Percentiles rank a stretch among this genome's conserved stretches.
Evolutionary conservation across 2,113 vertebrate species (phyloP).

Genomic region (Pithys albifrons): DNA sequence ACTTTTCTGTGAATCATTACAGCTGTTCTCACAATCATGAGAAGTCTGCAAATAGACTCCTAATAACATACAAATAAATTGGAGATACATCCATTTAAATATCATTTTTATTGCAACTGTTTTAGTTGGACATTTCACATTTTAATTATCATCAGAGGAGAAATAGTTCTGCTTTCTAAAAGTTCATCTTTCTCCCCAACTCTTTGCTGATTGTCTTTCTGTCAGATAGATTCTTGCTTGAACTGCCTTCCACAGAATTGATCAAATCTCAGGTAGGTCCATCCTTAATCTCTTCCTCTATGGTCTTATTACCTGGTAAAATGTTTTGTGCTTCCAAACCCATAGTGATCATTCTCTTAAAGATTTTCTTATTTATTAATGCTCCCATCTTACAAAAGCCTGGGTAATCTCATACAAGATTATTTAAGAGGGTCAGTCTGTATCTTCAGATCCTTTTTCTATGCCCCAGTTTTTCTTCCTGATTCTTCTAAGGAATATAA

Average conservation of each 20-base stretch:
- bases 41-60: not conserved
- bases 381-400: not conserved
- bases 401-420: not conserved
- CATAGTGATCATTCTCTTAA: not conserved
- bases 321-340: not conserved
- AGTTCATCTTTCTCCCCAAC: not conserved
- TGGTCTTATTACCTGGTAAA: not conserved
- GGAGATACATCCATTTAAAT: not conserved
- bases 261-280: not conserved
- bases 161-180: not conserved
- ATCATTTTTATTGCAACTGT: not conserved
- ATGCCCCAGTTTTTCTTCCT: not conserved
- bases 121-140: not conserved
- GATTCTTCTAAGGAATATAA: not conserved
- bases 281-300: not conserved
- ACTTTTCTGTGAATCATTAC: not conserved
- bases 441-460: not conserved
- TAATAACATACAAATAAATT: not conserved
- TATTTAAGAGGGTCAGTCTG: not conserved
- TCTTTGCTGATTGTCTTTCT: not conserved
- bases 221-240: not conserved
- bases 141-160: not conserved
- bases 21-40: not conserved
- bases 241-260: not conserved
- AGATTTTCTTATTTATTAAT: constrained; percentile 30